Conservation (phyloP, 2,797 vertebrate species). For the Chiloscyllium punctatum region DNA sequence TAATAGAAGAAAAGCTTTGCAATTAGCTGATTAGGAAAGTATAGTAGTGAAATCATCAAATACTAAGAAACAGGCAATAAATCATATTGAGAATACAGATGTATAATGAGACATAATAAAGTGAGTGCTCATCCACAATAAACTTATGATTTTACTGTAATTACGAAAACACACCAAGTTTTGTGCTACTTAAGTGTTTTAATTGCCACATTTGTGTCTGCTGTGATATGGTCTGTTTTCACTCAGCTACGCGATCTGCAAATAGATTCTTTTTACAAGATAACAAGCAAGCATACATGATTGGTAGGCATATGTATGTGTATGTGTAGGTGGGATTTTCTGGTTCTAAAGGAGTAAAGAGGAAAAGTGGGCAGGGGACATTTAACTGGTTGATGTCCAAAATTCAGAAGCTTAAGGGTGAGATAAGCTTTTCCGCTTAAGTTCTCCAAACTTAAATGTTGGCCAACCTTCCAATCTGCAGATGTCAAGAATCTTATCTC, state of each 20-base stretch:
- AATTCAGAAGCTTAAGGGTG: no score
- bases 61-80: conserved; percentile 1
- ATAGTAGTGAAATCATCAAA: neutral
- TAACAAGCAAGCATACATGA: neutral
- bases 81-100: neutral
- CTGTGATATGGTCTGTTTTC: neutral
- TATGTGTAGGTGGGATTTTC: no score
- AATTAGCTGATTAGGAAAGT: neutral
- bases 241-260: neutral
- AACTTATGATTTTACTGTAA: neutral
- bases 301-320: neutral
- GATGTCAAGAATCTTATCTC: no score
- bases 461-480: no score
- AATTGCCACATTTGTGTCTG: neutral
- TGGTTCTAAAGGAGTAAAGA: no score
- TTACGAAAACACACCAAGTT: conserved; percentile 8
- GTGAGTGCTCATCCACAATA: neutral
- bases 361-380: no score
- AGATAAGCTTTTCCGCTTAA: no score
- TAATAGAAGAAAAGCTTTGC: neutral
- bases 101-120: neutral
- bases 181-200: neutral
- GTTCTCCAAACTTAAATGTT: no score
- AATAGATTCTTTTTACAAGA: neutral
- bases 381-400: no score